phyloP scores from a whole-genome alignment of 1,140 invertebrate genomes.

The Diabrotica virgifera region DNA sequence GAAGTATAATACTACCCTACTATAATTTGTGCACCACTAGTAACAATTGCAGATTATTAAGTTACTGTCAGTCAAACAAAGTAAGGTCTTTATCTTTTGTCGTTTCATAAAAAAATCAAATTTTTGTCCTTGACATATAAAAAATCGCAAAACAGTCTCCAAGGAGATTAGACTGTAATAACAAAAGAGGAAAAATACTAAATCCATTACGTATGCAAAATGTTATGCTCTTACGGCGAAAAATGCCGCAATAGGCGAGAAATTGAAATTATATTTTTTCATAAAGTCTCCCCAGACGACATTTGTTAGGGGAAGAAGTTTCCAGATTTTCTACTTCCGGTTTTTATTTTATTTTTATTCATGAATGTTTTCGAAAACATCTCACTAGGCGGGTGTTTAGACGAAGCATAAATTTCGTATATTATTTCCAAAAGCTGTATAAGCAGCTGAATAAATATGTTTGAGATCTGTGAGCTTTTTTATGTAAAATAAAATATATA shows the following conservation, averaged over 20 bases:
- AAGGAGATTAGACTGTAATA: not conserved
- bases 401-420: no score
- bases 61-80: no score
- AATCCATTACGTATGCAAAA: slow-evolving; percentile 33
- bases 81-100: no score
- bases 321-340: slow-evolving; percentile 34
- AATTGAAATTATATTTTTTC: slow-evolving; percentile 39
- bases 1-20: no score
- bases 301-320: slow-evolving; percentile 35
- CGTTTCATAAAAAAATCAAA: no score
- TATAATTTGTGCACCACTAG: no score
- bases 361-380: slow-evolving; percentile 34
- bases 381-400: slow-evolving; percentile 1
- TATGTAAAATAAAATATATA: no score
- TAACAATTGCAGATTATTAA: no score
- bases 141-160: not conserved
- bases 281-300: slow-evolving; percentile 33
- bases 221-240: slow-evolving; percentile 27
- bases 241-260: slow-evolving; percentile 28
- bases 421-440: no score
- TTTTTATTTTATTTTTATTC: slow-evolving; percentile 37
- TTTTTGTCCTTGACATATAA: not conserved
- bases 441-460: no score
- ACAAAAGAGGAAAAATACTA: slow-evolving; percentile 4
- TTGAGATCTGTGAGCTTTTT: no score